Percentiles rank a stretch among this genome's conserved stretches.
Evolutionary conservation across 2,113 vertebrate genomes (phyloP).

Genomic region (Eulemur macaco): DNA sequence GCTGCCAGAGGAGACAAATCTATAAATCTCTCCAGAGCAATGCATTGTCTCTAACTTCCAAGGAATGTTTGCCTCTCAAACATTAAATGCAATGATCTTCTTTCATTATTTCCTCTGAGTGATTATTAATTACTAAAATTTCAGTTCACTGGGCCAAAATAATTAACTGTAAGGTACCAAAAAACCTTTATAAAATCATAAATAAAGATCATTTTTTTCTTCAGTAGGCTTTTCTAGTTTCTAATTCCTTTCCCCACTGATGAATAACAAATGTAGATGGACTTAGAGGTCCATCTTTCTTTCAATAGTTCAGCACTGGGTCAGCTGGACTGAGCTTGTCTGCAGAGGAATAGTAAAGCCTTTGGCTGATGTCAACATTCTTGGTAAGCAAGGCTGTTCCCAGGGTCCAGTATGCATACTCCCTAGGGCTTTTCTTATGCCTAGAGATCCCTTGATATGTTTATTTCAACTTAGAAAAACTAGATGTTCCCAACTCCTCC

Average conservation of each 20-base stretch:
- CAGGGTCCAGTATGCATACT: background rate
- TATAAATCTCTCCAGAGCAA: background rate
- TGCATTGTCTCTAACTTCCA: background rate
- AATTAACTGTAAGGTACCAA: background rate
- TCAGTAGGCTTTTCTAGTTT: constrained; percentile 6
- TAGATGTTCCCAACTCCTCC: background rate
- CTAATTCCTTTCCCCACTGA: background rate
- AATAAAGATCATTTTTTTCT: constrained; percentile 13
- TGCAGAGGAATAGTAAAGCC: background rate
- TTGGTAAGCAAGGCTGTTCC: background rate
- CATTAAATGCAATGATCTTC: background rate
- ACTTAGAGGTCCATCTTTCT: background rate
- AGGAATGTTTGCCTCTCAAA: background rate
- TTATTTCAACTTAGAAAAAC: constrained; percentile 7
- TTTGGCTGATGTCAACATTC: background rate
- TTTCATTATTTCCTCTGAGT: constrained; percentile 35
- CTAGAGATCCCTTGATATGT: background rate
- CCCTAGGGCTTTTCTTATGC: background rate
- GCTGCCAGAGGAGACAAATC: background rate
- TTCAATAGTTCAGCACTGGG: background rate
- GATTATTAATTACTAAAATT: constrained; percentile 43
- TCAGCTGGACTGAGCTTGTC: background rate
- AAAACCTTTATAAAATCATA: constrained; percentile 30
- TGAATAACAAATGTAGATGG: background rate
- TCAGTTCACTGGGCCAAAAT: constrained; percentile 9